phyloP scores from a whole-genome alignment of 2,888 invertebrate genomes.

The Glyphotaelius pellucidus region DNA sequence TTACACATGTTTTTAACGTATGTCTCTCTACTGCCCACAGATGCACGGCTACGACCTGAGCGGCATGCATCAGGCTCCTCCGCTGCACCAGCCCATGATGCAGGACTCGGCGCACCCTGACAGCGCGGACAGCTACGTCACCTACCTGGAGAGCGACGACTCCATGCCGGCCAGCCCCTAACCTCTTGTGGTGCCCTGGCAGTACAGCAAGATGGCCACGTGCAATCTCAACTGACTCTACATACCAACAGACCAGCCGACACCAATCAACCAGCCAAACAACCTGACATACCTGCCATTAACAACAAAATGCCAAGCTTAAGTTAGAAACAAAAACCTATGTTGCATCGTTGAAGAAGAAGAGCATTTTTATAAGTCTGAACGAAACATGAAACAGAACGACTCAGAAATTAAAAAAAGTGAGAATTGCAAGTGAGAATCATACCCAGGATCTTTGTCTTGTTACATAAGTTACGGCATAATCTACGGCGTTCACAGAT shows the following conservation, averaged over 20 bases:
- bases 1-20: background rate
- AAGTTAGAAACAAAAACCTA: too few species aligned
- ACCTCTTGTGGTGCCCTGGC: constrained; percentile 68
- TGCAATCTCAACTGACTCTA: constrained; percentile 65
- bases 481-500: too few species aligned
- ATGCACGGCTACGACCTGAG: constrained; percentile 94
- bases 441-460: too few species aligned
- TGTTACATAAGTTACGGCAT: too few species aligned
- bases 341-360: too few species aligned
- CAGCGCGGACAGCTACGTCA: constrained; percentile 93
- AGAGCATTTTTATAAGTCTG: too few species aligned
- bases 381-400: too few species aligned
- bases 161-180: constrained; percentile 87
- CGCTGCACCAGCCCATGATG: constrained; percentile 77
- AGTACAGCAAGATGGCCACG: constrained; percentile 63
- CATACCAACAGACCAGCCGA: background rate
- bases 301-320: too few species aligned
- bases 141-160: constrained; percentile 94
- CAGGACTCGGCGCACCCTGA: constrained; percentile 82
- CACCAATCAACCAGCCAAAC: background rate
- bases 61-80: constrained; percentile 77
- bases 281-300: too few species aligned
- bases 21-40: constrained; percentile 75
- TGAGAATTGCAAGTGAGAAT: too few species aligned
- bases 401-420: too few species aligned